Percentiles rank a stretch among this genome's conserved stretches.
phyloP scores from a whole-genome alignment of 2,113 vertebrate genomes.

The Nesospiza acunhae region DNA sequence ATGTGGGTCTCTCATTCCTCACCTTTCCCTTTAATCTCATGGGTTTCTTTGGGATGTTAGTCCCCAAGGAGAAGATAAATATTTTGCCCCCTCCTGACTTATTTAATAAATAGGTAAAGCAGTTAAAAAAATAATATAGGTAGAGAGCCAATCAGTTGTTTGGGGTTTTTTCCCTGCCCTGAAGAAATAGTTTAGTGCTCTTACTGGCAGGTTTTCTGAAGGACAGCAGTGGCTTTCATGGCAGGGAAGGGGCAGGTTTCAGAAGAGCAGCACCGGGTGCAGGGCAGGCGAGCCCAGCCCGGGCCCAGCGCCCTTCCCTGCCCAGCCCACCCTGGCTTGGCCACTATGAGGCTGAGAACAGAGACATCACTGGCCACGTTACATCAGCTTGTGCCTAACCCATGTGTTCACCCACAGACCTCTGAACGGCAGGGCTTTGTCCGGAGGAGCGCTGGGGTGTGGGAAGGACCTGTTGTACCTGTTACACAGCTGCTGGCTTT shows the following conservation, averaged over 20 bases:
- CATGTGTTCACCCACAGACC: neutral
- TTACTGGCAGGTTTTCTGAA: neutral
- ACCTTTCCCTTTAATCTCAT: neutral
- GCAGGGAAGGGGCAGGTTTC: fast-evolving
- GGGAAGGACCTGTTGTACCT: neutral
- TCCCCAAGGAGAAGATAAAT: neutral
- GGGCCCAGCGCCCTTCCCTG: fast-evolving
- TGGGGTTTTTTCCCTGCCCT: neutral
- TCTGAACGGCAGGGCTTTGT: neutral
- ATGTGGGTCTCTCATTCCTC: neutral
- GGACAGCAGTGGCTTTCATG: neutral
- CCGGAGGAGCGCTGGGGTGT: neutral
- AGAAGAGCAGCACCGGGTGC: fast-evolving
- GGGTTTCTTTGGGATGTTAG: neutral
- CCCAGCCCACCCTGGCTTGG: fast-evolving
- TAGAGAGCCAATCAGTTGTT: neutral
- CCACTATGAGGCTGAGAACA: fast-evolving
- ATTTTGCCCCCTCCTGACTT: neutral
- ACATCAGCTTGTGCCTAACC: neutral
- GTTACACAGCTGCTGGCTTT: neutral
- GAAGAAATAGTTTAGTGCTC: neutral
- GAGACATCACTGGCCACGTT: fast-evolving
- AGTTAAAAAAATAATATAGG: neutral
- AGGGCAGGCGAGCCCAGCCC: fast-evolving
- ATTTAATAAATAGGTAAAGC: neutral